phyloP scores from a whole-genome alignment of 2,797 vertebrate genomes.

The Phoxinus dragarum region DNA sequence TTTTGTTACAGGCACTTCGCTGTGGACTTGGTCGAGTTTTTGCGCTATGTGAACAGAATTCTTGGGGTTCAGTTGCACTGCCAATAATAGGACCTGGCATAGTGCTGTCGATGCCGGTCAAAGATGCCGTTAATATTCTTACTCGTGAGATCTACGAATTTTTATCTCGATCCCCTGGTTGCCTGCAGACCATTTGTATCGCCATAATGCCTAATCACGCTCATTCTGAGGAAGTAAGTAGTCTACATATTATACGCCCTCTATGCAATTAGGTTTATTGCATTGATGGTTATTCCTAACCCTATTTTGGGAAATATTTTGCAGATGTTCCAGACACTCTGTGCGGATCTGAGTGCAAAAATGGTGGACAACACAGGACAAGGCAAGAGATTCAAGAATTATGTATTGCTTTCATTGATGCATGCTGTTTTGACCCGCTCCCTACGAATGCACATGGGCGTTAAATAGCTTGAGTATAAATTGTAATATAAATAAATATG shows the following conservation, averaged over 20 bases:
- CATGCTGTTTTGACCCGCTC: background rate
- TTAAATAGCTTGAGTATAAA: no score
- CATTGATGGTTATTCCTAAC: background rate
- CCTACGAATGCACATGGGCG: background rate
- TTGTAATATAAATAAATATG: background rate
- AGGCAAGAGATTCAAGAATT: conserved; percentile 56
- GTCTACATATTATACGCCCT: background rate
- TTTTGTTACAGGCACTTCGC: conserved; percentile 62
- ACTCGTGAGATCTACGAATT: conserved; percentile 62
- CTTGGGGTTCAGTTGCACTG: conserved; percentile 65
- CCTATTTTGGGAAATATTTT: conserved; percentile 10
- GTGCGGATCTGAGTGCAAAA: conserved; percentile 51
- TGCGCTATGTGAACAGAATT: conserved; percentile 65
- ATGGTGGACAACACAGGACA: conserved; percentile 59
- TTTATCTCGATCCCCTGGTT: conserved; percentile 34
- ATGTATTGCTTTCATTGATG: background rate
- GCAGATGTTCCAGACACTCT: conserved; percentile 64
- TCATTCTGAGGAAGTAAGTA: conserved; percentile 48
- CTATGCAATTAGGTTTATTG: background rate
- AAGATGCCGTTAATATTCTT: conserved; percentile 64
- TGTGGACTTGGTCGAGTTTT: conserved; percentile 65
- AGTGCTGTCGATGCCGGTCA: conserved; percentile 51
- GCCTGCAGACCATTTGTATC: conserved; percentile 65
- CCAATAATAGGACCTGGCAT: conserved; percentile 71
- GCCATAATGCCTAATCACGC: conserved; percentile 64